Conservation (phyloP, 2,797 vertebrate species). For the Vespertilio murinus region DNA sequence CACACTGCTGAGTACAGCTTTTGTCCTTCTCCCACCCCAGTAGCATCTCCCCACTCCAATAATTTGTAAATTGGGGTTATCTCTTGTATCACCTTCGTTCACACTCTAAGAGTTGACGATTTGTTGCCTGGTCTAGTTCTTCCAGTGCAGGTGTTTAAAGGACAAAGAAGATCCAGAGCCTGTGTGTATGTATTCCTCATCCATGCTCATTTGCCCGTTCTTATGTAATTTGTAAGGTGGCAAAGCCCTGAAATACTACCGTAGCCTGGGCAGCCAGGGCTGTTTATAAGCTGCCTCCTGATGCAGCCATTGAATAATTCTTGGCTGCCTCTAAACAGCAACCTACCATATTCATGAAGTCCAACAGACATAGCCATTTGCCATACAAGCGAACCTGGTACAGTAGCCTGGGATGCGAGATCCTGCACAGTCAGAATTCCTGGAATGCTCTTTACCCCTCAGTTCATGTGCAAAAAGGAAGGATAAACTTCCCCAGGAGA, state of each 20-base stretch:
- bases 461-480: not conserved
- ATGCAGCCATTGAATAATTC: conserved; percentile 54
- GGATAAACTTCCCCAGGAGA: not conserved
- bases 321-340: conserved; percentile 59
- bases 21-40: not conserved
- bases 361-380: conserved; percentile 1
- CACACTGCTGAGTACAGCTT: fast-evolving
- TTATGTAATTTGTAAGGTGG: conserved; percentile 53
- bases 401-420: not conserved
- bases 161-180: conserved; percentile 19
- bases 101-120: not conserved
- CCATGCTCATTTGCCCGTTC: conserved; percentile 23
- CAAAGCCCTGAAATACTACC: not conserved
- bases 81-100: not conserved
- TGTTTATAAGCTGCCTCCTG: conserved; percentile 55
- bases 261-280: not conserved
- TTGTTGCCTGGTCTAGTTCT: not conserved
- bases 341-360: conserved; percentile 58
- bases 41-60: not conserved
- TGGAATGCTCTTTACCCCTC: not conserved
- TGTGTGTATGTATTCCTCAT: conserved; percentile 3
- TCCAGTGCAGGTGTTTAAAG: not conserved
- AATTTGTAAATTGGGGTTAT: not conserved
- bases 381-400: not conserved
- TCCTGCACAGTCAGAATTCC: not conserved